Percentiles rank a stretch among this genome's conserved stretches.
Evolutionary conservation across 2,888 invertebrate species (phyloP).

Genomic region (Chrysolina americana): DNA sequence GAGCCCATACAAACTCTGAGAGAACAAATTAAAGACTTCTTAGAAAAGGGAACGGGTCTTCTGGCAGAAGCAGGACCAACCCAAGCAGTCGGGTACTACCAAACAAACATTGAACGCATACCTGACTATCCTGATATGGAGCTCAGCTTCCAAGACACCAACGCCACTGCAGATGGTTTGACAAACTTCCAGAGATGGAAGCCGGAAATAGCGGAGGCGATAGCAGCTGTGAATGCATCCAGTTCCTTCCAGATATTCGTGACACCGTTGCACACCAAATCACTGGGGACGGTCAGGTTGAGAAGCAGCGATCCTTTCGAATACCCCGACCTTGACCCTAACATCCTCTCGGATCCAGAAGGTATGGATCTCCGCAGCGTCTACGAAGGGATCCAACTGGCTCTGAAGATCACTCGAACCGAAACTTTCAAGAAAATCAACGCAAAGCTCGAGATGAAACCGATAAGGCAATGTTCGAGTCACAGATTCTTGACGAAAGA

Average conservation of each 20-base stretch:
- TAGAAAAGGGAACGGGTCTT: slow-evolving; percentile 44
- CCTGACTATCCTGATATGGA: slow-evolving; percentile 43
- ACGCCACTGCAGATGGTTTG: slow-evolving; percentile 32
- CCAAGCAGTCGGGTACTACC: slow-evolving; percentile 42
- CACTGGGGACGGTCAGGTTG: slow-evolving; percentile 75
- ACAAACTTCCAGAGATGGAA: slow-evolving; percentile 29
- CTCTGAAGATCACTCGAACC: slow-evolving; percentile 68
- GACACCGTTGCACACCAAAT: slow-evolving; percentile 57
- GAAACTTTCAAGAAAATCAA: slow-evolving; percentile 71
- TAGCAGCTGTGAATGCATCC: slow-evolving; percentile 21
- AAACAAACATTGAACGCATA: slow-evolving; percentile 34
- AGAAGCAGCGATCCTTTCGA: slow-evolving; percentile 49
- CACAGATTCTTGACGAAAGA: slow-evolving; percentile 73
- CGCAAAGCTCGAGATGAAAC: slow-evolving; percentile 59
- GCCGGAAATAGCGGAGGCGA: slow-evolving; percentile 17
- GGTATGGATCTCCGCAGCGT: slow-evolving; percentile 70
- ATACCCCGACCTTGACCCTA: slow-evolving; percentile 76
- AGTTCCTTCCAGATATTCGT: slow-evolving; percentile 49
- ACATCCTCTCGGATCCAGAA: slow-evolving; percentile 73
- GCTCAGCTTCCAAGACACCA: slow-evolving; percentile 39
- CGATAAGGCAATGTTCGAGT: slow-evolving; percentile 67
- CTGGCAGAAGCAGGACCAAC: slow-evolving; percentile 34
- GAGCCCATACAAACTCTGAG: slow-evolving; percentile 47
- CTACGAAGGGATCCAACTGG: slow-evolving; percentile 70
- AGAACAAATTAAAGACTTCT: slow-evolving; percentile 72